Evolutionary conservation across 2,797 vertebrate species (phyloP).

Genomic region (Garrulus glandarius): DNA sequence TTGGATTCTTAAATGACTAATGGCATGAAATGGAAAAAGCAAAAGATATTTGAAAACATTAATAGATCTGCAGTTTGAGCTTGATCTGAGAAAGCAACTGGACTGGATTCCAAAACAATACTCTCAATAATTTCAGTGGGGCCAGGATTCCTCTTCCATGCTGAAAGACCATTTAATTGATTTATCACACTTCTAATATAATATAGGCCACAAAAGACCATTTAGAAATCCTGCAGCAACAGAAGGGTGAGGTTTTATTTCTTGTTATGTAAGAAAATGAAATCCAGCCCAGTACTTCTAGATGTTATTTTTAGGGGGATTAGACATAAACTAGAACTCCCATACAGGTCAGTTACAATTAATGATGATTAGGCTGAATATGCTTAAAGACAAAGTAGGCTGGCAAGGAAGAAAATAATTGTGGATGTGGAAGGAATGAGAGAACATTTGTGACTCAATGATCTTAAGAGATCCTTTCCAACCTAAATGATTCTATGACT

Average conservation of each 20-base stretch:
- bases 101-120: not conserved
- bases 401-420: not conserved
- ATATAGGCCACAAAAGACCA: not conserved
- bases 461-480: not conserved
- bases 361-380: not conserved
- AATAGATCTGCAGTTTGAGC: not conserved
- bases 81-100: not conserved
- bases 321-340: not conserved
- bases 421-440: not conserved
- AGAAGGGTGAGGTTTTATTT: not conserved
- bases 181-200: not conserved
- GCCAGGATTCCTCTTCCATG: not conserved
- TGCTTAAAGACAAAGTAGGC: not conserved
- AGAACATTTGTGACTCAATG: not conserved
- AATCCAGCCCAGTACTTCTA: not conserved
- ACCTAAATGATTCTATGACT: not conserved
- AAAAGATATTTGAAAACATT: not conserved
- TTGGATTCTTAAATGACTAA: not conserved
- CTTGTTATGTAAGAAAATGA: conserved; percentile 6
- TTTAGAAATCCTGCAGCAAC: conserved; percentile 12
- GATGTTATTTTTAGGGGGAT: not conserved
- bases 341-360: not conserved
- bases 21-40: not conserved
- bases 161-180: conserved; percentile 2
- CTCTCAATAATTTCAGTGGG: not conserved